Conservation (phyloP, 2,888 invertebrate species). For the Drosophila picticornis region DNA sequence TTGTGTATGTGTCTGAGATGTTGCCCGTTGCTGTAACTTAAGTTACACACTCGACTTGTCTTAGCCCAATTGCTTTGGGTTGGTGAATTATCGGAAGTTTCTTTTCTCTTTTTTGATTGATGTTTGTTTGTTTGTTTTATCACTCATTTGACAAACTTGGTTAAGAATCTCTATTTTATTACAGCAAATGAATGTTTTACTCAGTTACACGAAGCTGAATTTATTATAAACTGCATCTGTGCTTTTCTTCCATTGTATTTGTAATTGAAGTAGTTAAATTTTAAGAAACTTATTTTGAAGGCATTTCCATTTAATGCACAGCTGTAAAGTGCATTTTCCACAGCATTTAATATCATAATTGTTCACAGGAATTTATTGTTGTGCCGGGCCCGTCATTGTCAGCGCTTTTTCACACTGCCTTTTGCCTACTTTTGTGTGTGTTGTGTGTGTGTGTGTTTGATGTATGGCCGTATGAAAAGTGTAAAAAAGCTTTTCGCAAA, state of each 20-base stretch:
- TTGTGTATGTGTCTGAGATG: neutral
- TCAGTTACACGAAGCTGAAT: neutral
- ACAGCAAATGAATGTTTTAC: neutral
- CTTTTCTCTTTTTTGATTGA: neutral
- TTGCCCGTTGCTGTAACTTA: conserved; percentile 9
- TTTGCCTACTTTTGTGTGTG: neutral
- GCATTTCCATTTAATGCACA: conserved; percentile 34
- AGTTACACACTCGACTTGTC: conserved; percentile 1
- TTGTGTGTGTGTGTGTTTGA: conserved; percentile 15
- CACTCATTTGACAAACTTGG: neutral
- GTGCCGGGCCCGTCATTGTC: conserved; percentile 3
- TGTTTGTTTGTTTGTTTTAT: neutral
- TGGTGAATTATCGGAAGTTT: neutral
- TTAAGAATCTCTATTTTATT: neutral
- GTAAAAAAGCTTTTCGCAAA: conserved; percentile 39
- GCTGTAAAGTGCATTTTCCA: conserved; percentile 55
- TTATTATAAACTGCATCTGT: neutral
- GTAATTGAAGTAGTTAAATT: conserved; percentile 2
- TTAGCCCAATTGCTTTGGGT: neutral
- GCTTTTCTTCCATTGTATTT: neutral
- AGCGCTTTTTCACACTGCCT: neutral
- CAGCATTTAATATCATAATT: conserved; percentile 63
- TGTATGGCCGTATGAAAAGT: conserved; percentile 40
- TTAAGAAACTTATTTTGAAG: conserved; percentile 2
- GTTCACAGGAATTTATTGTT: conserved; percentile 25